These are phyloP conservation scores for Meleagris gallopavo DNA, from an alignment of 2,113 vertebrate species.

Conservation along the genomic window DNA sequence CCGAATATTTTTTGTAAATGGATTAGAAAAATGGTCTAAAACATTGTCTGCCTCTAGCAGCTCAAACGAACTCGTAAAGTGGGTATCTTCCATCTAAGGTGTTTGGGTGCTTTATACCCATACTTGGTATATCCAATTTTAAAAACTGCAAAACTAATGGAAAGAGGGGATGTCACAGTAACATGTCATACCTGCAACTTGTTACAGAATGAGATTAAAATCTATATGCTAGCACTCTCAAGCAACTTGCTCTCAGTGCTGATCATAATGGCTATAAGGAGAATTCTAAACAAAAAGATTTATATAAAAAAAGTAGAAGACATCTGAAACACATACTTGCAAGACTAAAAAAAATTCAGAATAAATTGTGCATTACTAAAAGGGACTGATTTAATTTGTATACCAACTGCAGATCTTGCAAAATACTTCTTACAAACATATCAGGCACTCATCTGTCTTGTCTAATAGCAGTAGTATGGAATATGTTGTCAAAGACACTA, in stretches of 20 bases:
- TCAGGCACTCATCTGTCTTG: rapidly evolving
- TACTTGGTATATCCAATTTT: background rate
- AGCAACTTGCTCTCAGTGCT: background rate
- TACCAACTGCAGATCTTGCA: background rate
- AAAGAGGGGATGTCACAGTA: background rate
- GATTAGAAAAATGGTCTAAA: background rate
- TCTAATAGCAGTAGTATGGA: background rate
- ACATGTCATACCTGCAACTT: background rate
- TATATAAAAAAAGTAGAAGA: background rate
- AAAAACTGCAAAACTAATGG: background rate
- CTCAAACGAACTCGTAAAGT: background rate
- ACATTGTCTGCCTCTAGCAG: background rate
- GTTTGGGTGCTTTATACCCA: background rate
- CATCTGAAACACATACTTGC: background rate
- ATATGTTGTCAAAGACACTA: background rate
- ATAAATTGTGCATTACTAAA: background rate
- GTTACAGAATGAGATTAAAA: background rate
- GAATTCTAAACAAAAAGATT: background rate
- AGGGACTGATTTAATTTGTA: background rate
- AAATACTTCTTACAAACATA: background rate
- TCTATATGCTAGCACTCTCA: background rate
- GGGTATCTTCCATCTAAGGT: background rate
- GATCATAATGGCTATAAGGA: background rate
- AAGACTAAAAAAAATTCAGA: background rate
- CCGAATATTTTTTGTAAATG: background rate